These are phyloP conservation scores for Neostethus bicornis DNA, from an alignment of 2,797 vertebrate genomes.

Conservation along the genomic window DNA sequence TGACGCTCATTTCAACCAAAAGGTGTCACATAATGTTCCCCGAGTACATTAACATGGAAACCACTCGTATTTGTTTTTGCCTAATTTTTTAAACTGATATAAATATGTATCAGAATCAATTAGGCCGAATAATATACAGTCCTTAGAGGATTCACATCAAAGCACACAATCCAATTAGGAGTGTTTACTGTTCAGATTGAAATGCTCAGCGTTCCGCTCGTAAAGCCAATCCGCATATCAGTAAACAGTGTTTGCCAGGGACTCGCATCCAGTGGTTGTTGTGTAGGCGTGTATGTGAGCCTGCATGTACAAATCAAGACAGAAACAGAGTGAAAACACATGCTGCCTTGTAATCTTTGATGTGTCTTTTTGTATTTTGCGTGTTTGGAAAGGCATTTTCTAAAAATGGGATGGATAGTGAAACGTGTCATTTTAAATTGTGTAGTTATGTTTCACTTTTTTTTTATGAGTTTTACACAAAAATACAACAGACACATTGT, in stretches of 20 bases:
- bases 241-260: conserved; percentile 66
- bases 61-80: conserved; percentile 52
- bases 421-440: conserved; percentile 6
- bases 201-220: conserved; percentile 70
- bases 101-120: conserved; percentile 78
- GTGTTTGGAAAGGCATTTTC: conserved; percentile 7
- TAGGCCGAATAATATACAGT: conserved; percentile 73
- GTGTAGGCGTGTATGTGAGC: conserved; percentile 40
- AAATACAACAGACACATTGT: neutral
- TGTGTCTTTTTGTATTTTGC: conserved; percentile 23
- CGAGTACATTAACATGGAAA: conserved; percentile 44
- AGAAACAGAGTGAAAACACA: conserved; percentile 28
- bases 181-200: conserved; percentile 78
- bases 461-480: neutral
- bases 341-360: conserved; percentile 26
- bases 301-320: conserved; percentile 14
- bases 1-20: conserved; percentile 31
- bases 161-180: conserved; percentile 81
- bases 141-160: conserved; percentile 76
- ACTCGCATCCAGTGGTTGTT: conserved; percentile 52
- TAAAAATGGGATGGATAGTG: neutral
- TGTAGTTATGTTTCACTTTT: neutral
- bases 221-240: conserved; percentile 69
- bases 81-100: conserved; percentile 63
- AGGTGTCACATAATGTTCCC: conserved; percentile 5